Percentiles rank a stretch among this genome's conserved stretches.
Conservation (phyloP, 2,113 vertebrate genomes). For the Atrichornis clamosus region DNA sequence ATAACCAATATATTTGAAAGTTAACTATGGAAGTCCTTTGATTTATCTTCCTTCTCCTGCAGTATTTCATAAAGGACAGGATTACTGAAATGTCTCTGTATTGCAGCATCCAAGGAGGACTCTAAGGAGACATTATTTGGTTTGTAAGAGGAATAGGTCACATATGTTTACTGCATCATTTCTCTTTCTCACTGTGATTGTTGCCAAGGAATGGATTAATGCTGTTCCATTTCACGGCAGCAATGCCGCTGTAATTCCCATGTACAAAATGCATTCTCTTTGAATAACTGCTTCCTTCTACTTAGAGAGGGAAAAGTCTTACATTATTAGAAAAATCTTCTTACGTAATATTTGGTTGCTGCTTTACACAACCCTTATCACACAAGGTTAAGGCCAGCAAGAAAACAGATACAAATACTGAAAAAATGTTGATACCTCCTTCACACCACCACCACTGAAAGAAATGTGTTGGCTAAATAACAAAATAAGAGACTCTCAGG, state of each 20-base stretch:
- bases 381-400: not conserved
- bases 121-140: not conserved
- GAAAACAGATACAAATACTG: not conserved
- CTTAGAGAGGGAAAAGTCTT: not conserved
- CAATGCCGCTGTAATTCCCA: not conserved
- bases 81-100: not conserved
- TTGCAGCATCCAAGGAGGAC: not conserved
- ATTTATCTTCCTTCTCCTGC: not conserved
- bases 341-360: not conserved
- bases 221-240: not conserved
- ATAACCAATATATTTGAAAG: not conserved
- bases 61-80: not conserved
- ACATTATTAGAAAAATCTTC: not conserved
- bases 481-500: not conserved
- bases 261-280: not conserved
- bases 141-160: conserved; percentile 13
- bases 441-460: not conserved
- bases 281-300: not conserved
- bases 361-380: not conserved
- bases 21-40: not conserved
- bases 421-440: not conserved
- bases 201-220: conserved; percentile 35
- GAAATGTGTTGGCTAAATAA: not conserved
- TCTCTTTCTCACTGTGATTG: not conserved
- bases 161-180: not conserved